Evolutionary conservation across 2,797 vertebrate species (phyloP).

Genomic region (Choloepus didactylus): DNA sequence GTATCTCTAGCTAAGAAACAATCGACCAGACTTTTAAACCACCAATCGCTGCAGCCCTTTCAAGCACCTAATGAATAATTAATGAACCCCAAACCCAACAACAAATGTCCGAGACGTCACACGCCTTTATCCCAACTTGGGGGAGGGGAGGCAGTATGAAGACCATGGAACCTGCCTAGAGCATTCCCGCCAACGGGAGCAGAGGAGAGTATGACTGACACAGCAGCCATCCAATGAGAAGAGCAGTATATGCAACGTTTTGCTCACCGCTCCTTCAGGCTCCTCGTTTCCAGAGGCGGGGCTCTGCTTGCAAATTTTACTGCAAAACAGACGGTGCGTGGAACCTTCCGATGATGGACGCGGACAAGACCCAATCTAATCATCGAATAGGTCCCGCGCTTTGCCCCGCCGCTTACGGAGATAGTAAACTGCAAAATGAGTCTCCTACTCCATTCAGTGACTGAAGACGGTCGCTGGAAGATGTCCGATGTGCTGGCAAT

Average conservation of each 20-base stretch:
- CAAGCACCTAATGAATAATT: slow-evolving; percentile 75
- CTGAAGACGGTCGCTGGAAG: background rate
- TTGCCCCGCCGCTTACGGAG: background rate
- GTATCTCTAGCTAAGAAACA: slow-evolving; percentile 52
- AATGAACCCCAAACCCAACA: slow-evolving; percentile 70
- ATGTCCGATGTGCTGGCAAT: slow-evolving; percentile 49
- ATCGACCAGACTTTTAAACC: background rate
- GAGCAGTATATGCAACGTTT: background rate
- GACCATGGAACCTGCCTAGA: slow-evolving; percentile 39
- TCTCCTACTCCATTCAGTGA: background rate
- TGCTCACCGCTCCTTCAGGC: background rate
- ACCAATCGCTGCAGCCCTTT: slow-evolving; percentile 65
- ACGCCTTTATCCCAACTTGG: background rate
- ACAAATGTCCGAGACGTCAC: slow-evolving; percentile 67
- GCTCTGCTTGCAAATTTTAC: slow-evolving; percentile 11
- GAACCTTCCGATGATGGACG: slow-evolving; percentile 59
- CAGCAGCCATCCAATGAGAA: slow-evolving; percentile 51
- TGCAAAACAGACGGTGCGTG: background rate
- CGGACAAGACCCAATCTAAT: slow-evolving; percentile 61
- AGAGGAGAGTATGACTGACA: slow-evolving; percentile 63
- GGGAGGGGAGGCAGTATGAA: background rate
- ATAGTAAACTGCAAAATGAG: slow-evolving; percentile 70
- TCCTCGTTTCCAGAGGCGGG: slow-evolving; percentile 24
- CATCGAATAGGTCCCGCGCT: slow-evolving; percentile 35
- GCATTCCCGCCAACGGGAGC: slow-evolving; percentile 60